Percentiles rank a stretch among this genome's conserved stretches.
Evolutionary conservation across 1,140 invertebrate genomes (phyloP).

Genomic region (Hormaphis cornu): DNA sequence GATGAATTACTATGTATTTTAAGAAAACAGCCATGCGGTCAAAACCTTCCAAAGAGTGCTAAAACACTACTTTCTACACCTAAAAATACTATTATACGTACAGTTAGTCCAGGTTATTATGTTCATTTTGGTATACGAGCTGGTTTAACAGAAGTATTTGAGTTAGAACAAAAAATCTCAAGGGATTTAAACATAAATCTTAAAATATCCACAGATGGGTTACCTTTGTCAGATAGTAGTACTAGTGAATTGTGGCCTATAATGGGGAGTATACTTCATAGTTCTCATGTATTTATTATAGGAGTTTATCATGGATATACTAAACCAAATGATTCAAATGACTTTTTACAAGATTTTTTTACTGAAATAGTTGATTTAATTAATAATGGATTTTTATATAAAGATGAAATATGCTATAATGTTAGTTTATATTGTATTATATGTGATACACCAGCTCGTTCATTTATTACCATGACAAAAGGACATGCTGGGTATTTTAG

Average conservation of each 20-base stretch:
- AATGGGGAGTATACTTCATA: not conserved
- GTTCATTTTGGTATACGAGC: not conserved
- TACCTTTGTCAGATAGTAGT: not conserved
- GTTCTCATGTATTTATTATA: not conserved
- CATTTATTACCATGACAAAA: constrained; percentile 36
- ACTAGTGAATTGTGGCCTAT: not conserved
- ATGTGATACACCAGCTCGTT: not conserved
- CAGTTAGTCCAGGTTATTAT: not conserved
- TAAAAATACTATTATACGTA: not conserved
- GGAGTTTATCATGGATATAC: not conserved
- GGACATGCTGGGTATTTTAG: constrained; percentile 36
- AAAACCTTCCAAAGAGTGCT: not conserved
- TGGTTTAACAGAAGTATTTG: not conserved
- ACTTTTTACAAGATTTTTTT: not conserved
- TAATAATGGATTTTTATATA: not conserved
- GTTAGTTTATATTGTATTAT: not conserved
- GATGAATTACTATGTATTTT: not conserved
- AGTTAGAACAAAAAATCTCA: not conserved
- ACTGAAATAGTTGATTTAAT: not conserved
- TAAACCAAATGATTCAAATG: not conserved
- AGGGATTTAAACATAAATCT: not conserved
- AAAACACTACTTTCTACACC: not conserved
- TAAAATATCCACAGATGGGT: not conserved
- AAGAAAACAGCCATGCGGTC: not conserved
- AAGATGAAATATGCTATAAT: not conserved